Evolutionary conservation across 1,140 invertebrate species (phyloP), one percentile per base, ranked within the genome.

Genomic region (Bombus superbus): DNA sequence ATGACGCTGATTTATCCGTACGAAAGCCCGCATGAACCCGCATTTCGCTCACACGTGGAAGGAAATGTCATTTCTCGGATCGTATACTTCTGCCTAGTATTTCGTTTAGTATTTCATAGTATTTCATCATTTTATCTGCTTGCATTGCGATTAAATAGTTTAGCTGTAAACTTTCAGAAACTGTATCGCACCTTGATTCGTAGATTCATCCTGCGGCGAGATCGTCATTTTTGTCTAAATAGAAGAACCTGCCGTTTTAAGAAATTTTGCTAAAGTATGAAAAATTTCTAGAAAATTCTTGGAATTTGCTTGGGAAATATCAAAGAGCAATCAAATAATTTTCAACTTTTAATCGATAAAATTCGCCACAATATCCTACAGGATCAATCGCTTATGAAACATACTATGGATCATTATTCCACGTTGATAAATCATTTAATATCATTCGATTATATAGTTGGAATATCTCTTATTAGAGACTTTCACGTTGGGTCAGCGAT

Each of bases 21-120:
- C 40, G 25, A 44, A 5, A 28, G 32, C 72, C 66, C 85, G 74
- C 78, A 86, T 64, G 42, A 82, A 59, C 85, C 57, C 81, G 57
- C 73, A 86, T 86, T 66, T 74, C 78, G 85, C 66, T 32, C 38
- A 40, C 62, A 53, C 22, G 66, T 38, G 81, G 42, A 83, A 83
- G 81, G 53, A 83, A 83, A 72, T 76, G 74, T 86, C 73, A 71
- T 86, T 32, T 32, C 32, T 83, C 73, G 40, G 38, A 72, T 74
- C n/a, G 57, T 35, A 53, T 44, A 3, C 44, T 10, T 68, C 8
- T 18, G 32, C 35, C 40, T 73, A n/a, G 6, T 22, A 57, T 64
- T 74, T 81, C 69, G 32, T 32, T 32, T 32, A 32, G 32, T 32
- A 32, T 32, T 32, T 32, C 32, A 32, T 73, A n/a, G 6, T 22